These are phyloP conservation scores for Sycophila texana DNA, from an alignment of 2,888 invertebrate genomes.

Conservation along the genomic window DNA sequence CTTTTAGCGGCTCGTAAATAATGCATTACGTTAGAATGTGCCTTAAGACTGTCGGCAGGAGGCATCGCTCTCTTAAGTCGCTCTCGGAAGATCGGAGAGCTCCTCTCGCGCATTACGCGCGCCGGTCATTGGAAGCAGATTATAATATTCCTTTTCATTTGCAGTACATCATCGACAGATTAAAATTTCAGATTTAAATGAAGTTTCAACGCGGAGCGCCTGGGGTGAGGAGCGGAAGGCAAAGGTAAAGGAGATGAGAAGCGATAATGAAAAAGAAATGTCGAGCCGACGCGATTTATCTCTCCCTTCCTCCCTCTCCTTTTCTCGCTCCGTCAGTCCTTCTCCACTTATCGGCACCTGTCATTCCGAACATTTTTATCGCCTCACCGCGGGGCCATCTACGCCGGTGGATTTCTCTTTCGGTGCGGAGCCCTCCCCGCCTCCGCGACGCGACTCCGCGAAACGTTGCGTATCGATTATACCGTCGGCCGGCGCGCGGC, in stretches of 20 bases:
- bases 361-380: conserved; percentile 38
- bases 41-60: no score
- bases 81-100: background rate
- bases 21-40: no score
- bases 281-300: conserved; percentile 21
- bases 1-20: no score
- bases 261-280: conserved; percentile 32
- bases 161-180: conserved; percentile 21
- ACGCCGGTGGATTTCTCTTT: background rate
- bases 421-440: background rate
- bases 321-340: conserved; percentile 8
- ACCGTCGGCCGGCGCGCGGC: conserved; percentile 1
- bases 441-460: background rate
- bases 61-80: no score
- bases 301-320: background rate
- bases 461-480: conserved; percentile 41
- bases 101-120: no score
- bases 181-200: conserved; percentile 26
- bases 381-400: background rate
- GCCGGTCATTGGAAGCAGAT: background rate
- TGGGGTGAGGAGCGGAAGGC: background rate
- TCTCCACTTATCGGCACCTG: conserved; percentile 37
- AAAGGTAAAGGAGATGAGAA: background rate
- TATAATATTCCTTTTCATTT: conserved; percentile 20
- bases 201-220: background rate